Base-by-base conservation (phyloP, 1,140 invertebrate genomes). In the Diuraphis noxia region DNA sequence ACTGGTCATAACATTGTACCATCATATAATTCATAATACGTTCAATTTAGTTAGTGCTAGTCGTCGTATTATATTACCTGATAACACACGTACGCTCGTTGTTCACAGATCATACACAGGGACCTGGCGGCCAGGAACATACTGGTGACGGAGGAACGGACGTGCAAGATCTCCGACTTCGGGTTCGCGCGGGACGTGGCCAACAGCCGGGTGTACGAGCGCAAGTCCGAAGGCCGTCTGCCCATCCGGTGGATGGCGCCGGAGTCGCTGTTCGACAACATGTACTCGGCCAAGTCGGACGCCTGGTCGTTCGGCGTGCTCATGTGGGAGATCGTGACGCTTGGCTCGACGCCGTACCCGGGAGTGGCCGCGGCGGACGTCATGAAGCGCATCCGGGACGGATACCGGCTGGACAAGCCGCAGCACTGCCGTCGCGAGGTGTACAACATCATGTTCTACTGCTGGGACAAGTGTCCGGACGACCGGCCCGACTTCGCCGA, bases 371-470 rank as follows among this genome's bases (percentile, higher is more conserved):
- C 97, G 0, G 95, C 96, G 1, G 97, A 98, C 93, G 97, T 98
- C 36, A 96, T 97, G 96, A 95, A 92, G 41, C 93, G 96, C 96
- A 96, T 97, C 2, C 95, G 96, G 81, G 97, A 97, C 93, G 97
- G 97, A 1, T 96, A 97, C 93, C 95, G 97, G 34, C 93, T 98
- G 23, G 97, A 98, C 92, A 97, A 98, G 93, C 97, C 97, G 3
- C 97, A 98, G 92, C 97, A 98, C 93, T 98, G 97, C 93, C 95
- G 97, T 72, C 94, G 97, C 4, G 97, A 98, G 93, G 95, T 98
- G 2, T 98, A 98, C 94, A 98, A 98, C 93, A 97, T 98, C 79
- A 98, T 98, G 97, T 98, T 97, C 93, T 98, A 98, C 93, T 98
- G 97, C 93, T 98, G 98, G 98, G 97, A 97, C 92, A 96, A 97